Base-by-base conservation (phyloP, 2,113 vertebrate genomes). In the Alligator mississippiensis region DNA sequence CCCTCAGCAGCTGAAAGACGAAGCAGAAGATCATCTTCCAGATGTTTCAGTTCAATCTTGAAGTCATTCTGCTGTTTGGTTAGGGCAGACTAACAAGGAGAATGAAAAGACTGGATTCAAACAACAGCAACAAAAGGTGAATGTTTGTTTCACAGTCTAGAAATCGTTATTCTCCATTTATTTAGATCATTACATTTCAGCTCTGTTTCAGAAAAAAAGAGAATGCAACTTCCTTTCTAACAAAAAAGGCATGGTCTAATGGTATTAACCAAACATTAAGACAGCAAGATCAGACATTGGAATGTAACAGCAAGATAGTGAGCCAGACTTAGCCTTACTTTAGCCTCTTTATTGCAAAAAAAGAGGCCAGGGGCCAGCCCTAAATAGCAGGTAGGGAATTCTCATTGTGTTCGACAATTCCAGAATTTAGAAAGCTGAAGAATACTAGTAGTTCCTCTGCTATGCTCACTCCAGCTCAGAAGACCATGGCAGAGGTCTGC, bases 11-110 rank as follows among this genome's bases (percentile, higher is more conserved):
- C 97, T 54, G 98, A 98, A 8, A 99, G 98, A 16, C 96, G 97
- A 90, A 98, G 97, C 59, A 99, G 95, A 63, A 98, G 92, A 58
- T 98, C 98, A 1, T 98, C 98, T 84, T 99, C 98, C 78, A 99
- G 94, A 28, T 88, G 94, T 89, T 98, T 98, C 28, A 99, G 98
- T 77, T 98, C 97, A 70, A 98, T 98, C 97, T 98, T 98, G 85
- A 98, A 98, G 95, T 96, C 7, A 34, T 98, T 99, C 93, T 99
- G 98, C 89, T 99, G 98, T 76, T 97, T 98, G 72, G 97, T 98
- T 92, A 99, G 95, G 54, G 95, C 86, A 93, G 98, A 95, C 98
- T 98, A 93, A 63, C 7, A 86, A 19, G 82, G 38, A 58, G 28
- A 94, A 89, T 2, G 24, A 84, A 85, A 82, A 17, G 4, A 21